Evolutionary conservation across 2,888 invertebrate genomes (phyloP).

Genomic region (Noctua janthe): DNA sequence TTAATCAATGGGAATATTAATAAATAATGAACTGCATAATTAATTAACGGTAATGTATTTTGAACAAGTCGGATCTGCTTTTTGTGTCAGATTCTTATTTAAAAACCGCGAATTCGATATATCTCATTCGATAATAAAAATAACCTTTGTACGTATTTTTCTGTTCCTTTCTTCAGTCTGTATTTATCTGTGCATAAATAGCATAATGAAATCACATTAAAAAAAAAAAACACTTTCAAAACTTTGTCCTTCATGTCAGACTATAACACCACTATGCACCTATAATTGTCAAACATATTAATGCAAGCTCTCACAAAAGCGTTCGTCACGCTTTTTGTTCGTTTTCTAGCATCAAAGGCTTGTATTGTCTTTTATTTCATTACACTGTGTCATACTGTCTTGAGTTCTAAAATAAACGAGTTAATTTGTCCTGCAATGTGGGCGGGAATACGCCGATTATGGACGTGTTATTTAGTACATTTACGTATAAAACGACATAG

Average conservation of each 20-base stretch:
- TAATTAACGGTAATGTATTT: neutral
- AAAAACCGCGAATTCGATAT: neutral
- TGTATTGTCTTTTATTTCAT: constrained; percentile 70
- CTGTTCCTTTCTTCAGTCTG: neutral
- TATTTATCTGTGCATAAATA: neutral
- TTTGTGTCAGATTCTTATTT: neutral
- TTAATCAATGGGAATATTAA: neutral
- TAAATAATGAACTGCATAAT: neutral
- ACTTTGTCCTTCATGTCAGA: constrained; percentile 16
- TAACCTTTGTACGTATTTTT: neutral
- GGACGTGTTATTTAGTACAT: constrained; percentile 47
- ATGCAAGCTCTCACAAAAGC: constrained; percentile 57
- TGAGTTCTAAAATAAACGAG: constrained; percentile 62
- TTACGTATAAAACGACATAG: constrained; percentile 47
- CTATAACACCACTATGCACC: constrained; percentile 39
- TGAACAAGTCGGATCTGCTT: neutral
- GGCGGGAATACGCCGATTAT: constrained; percentile 64
- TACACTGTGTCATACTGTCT: constrained; percentile 69
- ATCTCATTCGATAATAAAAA: neutral
- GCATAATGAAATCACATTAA: neutral
- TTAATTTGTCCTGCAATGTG: constrained; percentile 67
- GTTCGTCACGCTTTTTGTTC: constrained; percentile 72
- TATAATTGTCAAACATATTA: constrained; percentile 59
- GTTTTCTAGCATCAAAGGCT: constrained; percentile 73
- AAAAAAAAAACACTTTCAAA: neutral